These are phyloP conservation scores for Pristiophorus japonicus DNA, from an alignment of 2,113 vertebrate genomes.

Conservation along the genomic window DNA sequence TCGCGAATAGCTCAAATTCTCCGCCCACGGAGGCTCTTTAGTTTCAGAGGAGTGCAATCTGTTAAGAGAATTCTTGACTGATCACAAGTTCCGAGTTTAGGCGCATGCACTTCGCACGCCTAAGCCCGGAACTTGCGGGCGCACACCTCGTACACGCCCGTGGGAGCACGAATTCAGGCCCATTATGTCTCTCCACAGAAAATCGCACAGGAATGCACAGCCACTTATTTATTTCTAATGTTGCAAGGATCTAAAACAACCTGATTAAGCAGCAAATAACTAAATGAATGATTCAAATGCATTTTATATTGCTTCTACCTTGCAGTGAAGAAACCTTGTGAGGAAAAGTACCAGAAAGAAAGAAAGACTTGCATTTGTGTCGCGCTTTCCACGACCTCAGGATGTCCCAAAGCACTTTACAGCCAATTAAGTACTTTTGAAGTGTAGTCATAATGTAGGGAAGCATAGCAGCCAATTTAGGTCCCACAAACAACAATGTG, in stretches of 20 bases:
- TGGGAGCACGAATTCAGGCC: too few species aligned
- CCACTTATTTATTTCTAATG: background rate
- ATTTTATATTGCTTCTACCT: background rate
- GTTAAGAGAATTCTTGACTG: too few species aligned
- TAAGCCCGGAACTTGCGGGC: too few species aligned
- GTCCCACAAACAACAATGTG: background rate
- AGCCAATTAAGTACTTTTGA: background rate
- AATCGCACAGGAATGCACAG: background rate
- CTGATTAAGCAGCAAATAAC: background rate
- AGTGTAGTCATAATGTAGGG: background rate
- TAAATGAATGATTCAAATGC: background rate
- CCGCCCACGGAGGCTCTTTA: too few species aligned
- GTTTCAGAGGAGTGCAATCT: too few species aligned
- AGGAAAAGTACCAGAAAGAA: background rate
- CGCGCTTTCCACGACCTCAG: background rate
- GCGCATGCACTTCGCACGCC: too few species aligned
- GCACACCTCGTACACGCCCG: too few species aligned
- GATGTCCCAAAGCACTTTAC: background rate
- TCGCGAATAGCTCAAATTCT: too few species aligned
- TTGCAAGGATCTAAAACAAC: background rate
- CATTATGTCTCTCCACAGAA: background rate
- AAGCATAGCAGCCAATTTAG: background rate
- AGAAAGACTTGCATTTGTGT: background rate
- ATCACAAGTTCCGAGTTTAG: too few species aligned
- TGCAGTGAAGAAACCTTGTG: background rate